A percentile compares a stretch with the other conserved stretches of the same genome.
Conservation (phyloP, 2,113 vertebrate species). For the Pomatorhinus ruficollis region DNA sequence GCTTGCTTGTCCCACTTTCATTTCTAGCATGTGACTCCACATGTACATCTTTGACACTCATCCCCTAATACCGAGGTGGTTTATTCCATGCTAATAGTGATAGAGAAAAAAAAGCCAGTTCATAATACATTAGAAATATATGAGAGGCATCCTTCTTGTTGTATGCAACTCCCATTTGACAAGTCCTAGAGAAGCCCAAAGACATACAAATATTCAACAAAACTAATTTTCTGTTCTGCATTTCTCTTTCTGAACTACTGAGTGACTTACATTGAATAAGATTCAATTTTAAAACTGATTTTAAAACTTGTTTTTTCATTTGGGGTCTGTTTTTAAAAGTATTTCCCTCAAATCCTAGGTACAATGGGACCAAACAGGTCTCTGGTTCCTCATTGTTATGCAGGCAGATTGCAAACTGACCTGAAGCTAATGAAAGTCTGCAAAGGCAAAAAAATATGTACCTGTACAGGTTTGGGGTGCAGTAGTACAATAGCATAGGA, state of each 20-base stretch:
- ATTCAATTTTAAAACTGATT: not conserved
- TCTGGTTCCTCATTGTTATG: not conserved
- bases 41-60: not conserved
- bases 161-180: not conserved
- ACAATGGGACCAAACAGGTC: not conserved
- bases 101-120: not conserved
- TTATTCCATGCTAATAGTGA: not conserved
- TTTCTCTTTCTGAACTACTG: not conserved
- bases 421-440: not conserved
- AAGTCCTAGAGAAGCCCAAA: not conserved
- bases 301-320: not conserved
- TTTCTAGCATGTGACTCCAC: not conserved
- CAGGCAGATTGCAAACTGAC: not conserved
- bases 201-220: not conserved
- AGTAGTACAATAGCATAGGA: not conserved
- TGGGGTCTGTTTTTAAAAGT: not conserved
- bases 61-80: not conserved
- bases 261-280: not conserved
- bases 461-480: not conserved
- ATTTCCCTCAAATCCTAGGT: not conserved
- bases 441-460: not conserved
- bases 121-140: not conserved
- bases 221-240: not conserved
- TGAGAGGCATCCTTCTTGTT: not conserved
- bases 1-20: not conserved